phyloP scores from a whole-genome alignment of 2,113 vertebrate species.

The Haemorhous mexicanus region DNA sequence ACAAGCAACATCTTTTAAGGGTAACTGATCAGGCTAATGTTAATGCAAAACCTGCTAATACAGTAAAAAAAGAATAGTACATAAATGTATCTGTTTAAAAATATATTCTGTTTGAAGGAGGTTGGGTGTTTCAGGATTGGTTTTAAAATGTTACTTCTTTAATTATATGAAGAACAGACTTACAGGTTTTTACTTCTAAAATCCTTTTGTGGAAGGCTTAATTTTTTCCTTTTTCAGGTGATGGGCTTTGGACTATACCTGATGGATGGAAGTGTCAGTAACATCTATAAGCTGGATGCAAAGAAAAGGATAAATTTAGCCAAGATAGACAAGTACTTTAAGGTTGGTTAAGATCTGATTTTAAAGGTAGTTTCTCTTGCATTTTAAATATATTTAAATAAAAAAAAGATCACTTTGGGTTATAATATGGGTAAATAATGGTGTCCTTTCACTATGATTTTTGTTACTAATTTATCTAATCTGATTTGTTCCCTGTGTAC shows the following conservation, averaged over 20 bases:
- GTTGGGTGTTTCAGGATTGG: not conserved
- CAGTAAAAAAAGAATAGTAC: not conserved
- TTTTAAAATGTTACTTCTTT: not conserved
- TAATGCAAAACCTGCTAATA: not conserved
- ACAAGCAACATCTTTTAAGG: not conserved
- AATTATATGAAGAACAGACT: not conserved
- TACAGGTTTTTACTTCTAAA: not conserved
- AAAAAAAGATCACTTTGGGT: not conserved
- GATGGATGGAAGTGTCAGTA: constrained; percentile 95
- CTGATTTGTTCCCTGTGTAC: constrained; percentile 5
- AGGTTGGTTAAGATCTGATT: constrained; percentile 76
- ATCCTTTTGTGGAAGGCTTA: not conserved
- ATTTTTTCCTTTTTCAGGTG: constrained; percentile 75
- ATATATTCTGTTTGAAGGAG: not conserved
- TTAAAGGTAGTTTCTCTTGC: not conserved
- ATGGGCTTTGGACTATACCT: constrained; percentile 98
- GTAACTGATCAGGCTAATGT: not conserved
- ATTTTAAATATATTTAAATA: not conserved
- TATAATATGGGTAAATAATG: not conserved
- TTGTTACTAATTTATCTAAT: not conserved
- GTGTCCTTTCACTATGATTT: not conserved
- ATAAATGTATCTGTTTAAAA: not conserved
- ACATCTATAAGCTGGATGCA: constrained; percentile 96
- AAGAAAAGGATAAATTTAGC: constrained; percentile 97
- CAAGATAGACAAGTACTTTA: constrained; percentile 98